Evolutionary conservation across 2,113 vertebrate genomes (phyloP).

Genomic region (Tauraco erythrolophus): DNA sequence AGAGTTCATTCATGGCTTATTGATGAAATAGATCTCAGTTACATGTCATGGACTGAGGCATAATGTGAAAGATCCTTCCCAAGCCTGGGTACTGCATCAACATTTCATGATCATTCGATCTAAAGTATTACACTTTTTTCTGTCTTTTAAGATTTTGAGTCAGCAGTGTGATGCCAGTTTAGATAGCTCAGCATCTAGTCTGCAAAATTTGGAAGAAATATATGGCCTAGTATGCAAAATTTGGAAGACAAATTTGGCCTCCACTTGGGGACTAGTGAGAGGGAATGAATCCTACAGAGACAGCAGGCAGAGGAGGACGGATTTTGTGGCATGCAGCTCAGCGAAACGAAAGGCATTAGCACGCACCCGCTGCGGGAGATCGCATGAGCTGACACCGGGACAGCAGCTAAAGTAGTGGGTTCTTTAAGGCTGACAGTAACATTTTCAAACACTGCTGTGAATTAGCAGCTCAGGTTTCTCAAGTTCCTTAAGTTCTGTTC

Average conservation of each 20-base stretch:
- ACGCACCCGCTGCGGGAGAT: not conserved
- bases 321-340: not conserved
- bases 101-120: not conserved
- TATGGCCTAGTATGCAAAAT: not conserved
- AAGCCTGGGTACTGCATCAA: not conserved
- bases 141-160: not conserved
- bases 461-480: not conserved
- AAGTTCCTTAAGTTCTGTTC: not conserved
- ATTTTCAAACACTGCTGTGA: not conserved
- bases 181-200: not conserved
- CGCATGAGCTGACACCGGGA: not conserved
- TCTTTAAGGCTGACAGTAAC: not conserved
- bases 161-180: not conserved
- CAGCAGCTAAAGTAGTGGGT: not conserved
- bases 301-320: not conserved
- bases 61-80: not conserved
- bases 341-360: not conserved
- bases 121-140: not conserved
- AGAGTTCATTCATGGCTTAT: conserved; percentile 1
- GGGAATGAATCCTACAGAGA: not conserved
- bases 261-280: not conserved
- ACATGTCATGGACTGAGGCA: not conserved
- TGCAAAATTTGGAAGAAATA: not conserved
- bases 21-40: not conserved
- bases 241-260: not conserved